A percentile compares a stretch with the other conserved stretches of the same genome.
Evolutionary conservation across 2,797 vertebrate species (phyloP).

Genomic region (Micromesistius poutassou): DNA sequence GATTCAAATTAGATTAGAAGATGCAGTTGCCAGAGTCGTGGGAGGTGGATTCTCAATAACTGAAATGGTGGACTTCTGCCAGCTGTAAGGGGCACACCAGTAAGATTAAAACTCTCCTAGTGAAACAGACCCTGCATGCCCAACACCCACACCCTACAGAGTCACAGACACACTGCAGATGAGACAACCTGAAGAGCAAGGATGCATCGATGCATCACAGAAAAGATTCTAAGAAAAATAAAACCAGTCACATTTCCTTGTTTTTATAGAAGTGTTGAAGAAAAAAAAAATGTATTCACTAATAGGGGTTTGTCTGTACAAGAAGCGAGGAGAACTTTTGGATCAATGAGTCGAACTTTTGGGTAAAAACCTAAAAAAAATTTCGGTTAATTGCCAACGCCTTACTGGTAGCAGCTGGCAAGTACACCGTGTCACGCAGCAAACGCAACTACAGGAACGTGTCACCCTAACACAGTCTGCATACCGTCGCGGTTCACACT

Average conservation of each 20-base stretch:
- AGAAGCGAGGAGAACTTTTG: not conserved
- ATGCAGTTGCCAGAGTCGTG: not conserved
- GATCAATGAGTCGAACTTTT: not conserved
- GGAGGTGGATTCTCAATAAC: not conserved
- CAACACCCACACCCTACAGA: constrained; percentile 45
- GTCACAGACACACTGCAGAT: constrained; percentile 45
- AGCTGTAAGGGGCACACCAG: constrained; percentile 1
- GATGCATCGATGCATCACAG: constrained; percentile 24
- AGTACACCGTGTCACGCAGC: not conserved
- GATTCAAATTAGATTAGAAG: constrained; percentile 2
- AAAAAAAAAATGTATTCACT: not conserved
- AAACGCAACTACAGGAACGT: not conserved
- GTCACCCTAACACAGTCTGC: not conserved
- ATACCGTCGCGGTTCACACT: not conserved
- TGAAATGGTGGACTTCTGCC: not conserved
- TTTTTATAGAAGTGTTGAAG: too few species aligned
- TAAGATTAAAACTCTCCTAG: constrained; percentile 20
- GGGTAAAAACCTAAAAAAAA: not conserved
- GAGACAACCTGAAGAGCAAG: constrained; percentile 51
- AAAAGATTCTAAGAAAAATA: constrained; percentile 3
- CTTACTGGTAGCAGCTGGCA: not conserved
- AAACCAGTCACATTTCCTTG: not conserved
- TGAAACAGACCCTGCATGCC: constrained; percentile 32
- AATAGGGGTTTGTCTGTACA: not conserved
- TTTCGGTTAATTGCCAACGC: not conserved